Conservation (phyloP, 2,888 invertebrate genomes). For the Iphiclides podalirius region DNA sequence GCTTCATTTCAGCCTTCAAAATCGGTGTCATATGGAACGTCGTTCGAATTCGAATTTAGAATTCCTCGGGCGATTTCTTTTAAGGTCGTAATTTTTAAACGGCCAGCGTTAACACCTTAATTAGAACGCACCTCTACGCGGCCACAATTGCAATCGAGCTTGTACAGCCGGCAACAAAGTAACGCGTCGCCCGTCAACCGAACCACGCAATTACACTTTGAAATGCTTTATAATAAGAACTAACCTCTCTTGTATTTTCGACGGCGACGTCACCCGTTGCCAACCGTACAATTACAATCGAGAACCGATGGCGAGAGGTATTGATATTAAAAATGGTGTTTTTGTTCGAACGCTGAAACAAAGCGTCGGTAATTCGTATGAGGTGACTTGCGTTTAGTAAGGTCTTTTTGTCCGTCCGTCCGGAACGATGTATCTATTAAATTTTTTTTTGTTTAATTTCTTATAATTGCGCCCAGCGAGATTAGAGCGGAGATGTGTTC, state of each 20-base stretch:
- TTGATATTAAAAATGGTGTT: constrained; percentile 66
- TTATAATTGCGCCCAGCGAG: constrained; percentile 55
- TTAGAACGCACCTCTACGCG: constrained; percentile 54
- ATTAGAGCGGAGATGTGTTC: constrained; percentile 43
- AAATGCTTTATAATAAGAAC: constrained; percentile 20
- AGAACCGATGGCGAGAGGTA: constrained; percentile 52
- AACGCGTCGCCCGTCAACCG: constrained; percentile 9
- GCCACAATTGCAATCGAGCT: constrained; percentile 34
- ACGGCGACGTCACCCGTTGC: constrained; percentile 43
- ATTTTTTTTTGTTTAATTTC: constrained; percentile 65
- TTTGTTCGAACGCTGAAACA: constrained; percentile 71
- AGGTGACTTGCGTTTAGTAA: constrained; percentile 57
- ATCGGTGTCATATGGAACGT: background rate
- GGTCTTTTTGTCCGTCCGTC: constrained; percentile 56
- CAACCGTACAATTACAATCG: constrained; percentile 54
- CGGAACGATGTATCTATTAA: constrained; percentile 54
- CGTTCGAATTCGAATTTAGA: constrained; percentile 26
- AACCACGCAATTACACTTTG: constrained; percentile 19
- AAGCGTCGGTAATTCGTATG: constrained; percentile 73
- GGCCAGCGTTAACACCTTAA: constrained; percentile 52
- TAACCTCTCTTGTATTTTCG: constrained; percentile 33
- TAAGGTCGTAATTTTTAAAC: constrained; percentile 35
- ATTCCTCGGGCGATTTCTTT: constrained; percentile 30
- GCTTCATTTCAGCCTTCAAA: background rate
- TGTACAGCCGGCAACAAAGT: constrained; percentile 28